Percentiles rank a stretch among this genome's conserved stretches.
Evolutionary conservation across 1,140 invertebrate genomes (phyloP).

Genomic region (Drosophila rufa): DNA sequence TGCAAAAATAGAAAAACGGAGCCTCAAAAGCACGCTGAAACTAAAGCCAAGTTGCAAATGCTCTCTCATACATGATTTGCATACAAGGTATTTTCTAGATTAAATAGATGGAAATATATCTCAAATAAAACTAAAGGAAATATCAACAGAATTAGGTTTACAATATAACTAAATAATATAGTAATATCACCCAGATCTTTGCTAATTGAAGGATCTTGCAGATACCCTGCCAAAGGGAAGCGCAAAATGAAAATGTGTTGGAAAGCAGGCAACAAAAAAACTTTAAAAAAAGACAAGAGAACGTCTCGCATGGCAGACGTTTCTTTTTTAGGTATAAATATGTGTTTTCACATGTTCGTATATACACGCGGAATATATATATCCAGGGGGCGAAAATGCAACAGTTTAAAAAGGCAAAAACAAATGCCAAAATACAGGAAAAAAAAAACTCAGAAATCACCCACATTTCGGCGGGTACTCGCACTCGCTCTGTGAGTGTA

Average conservation of each 20-base stretch:
- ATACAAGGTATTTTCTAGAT: too few relatives aligned
- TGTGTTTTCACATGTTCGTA: not conserved
- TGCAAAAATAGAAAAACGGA: slow-evolving; percentile 42
- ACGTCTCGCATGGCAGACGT: slow-evolving; percentile 25
- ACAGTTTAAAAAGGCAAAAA: slow-evolving; percentile 64
- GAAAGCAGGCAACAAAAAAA: not conserved
- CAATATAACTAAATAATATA: too few relatives aligned
- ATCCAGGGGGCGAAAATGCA: slow-evolving; percentile 60
- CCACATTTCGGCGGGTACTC: slow-evolving; percentile 6
- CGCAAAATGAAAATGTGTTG: slow-evolving; percentile 20
- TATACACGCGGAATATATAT: not conserved
- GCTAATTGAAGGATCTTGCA: not conserved
- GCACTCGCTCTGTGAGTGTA: not conserved
- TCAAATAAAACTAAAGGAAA: not conserved
- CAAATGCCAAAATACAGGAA: slow-evolving; percentile 50
- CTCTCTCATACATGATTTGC: slow-evolving; percentile 3
- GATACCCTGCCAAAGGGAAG: slow-evolving; percentile 9
- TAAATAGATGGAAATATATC: not conserved
- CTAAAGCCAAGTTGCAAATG: slow-evolving; percentile 5
- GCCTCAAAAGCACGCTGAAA: not conserved
- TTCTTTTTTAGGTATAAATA: slow-evolving; percentile 21
- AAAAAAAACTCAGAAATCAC: slow-evolving; percentile 27
- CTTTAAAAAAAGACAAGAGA: not conserved
- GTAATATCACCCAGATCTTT: not conserved
- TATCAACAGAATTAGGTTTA: not conserved